Evolutionary conservation across 1,140 invertebrate genomes (phyloP), one percentile per base, ranked within the genome.

Genomic region (Polypedilum vanderplanki): DNA sequence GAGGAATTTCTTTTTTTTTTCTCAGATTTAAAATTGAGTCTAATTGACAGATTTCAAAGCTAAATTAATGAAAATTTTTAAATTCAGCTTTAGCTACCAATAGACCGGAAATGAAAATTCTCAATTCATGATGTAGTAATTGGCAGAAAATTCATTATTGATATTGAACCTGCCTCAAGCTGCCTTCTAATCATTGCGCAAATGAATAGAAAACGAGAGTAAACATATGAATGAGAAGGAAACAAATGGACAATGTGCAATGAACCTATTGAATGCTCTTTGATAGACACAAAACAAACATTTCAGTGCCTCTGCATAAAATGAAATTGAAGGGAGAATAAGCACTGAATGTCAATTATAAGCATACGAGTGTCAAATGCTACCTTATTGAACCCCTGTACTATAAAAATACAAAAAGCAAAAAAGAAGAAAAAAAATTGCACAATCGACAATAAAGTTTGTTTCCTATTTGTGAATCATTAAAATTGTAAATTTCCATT

Each of bases 121-220:
- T 67, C 18, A n/a, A 7, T 15, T 17, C 18, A 67, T 67, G 64
- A 67, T 67, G n/a, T n/a, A 67, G 15, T 67, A 67, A 67, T 67
- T 67, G 64, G 64, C 64, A 67, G 7, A 7, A 8, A 67, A 15
- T 67, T 17, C 18, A 10, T 46, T 46, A 46, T 67, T 67, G 64
- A 67, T 67, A 67, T 67, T 67, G 64, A 67, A 67, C 64, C 64
- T 67, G 64, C 64, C 64, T 67, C 41, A 46, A 46, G 41, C 41
- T 46, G 41, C 41, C 41, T 46, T 46, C 41, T 46, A 46, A 46
- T 46, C 9, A 46, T 46, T 15, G 15, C 15, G 41, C 9, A 46
- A 46, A 46, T 46, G 41, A 46, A 46, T 46, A 15, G 41, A 46
- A 8, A 46, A 46, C 15, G 7, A 46, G 40, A 10, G 10, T n/a